Base-by-base conservation (phyloP, 2,797 vertebrate species). In the Hypotaenidia okinawae region DNA sequence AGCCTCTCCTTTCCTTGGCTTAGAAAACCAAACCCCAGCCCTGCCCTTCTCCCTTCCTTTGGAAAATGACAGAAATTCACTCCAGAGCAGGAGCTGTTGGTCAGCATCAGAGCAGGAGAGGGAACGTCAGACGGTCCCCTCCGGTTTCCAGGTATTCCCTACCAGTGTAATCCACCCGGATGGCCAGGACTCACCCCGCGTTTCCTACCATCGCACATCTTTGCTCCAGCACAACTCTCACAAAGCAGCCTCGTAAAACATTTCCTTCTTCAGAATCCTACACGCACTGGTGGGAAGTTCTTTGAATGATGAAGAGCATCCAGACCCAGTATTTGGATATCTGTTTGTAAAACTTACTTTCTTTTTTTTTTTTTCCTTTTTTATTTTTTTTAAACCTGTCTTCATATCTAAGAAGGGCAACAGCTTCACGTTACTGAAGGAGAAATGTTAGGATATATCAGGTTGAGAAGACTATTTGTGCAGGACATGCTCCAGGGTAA, bases 201-300 rank as follows among this genome's bases (percentile, higher is more conserved):
- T 91, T 89, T 84, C 88, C 92, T 86, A 96, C 84, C 86, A 96
- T 90, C 5, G 57, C 43, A 77, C 84, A 89, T 64, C 90, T 90
- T 25, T 96, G 85, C 52, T 92, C 82, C 89, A 64, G 79, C 30
- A 89, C 49, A 94, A 94, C n/a, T 84, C 80, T 94, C 92, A 93
- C 51, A 95, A 88, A 92, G 88, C 58, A 95, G 87, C 84, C 82
- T 93, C 87, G 72, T 21, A 84, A 95, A 96, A 73, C 35, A 93
- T 91, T 95, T 85, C 93, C 61, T 94, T 92, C 94, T 91, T 95
- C 93, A 96, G 90, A 91, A 68, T 96, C 89, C 90, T 94, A 92
- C 24, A 58, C 52, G 43, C 63, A 78, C 88, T 82, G 87, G 86
- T 93, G 52, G 91, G 83, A 91, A 89, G 91, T 90, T 77, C 79